Conservation (phyloP, 1,140 invertebrate genomes). For the Bilobella aurantiaca region DNA sequence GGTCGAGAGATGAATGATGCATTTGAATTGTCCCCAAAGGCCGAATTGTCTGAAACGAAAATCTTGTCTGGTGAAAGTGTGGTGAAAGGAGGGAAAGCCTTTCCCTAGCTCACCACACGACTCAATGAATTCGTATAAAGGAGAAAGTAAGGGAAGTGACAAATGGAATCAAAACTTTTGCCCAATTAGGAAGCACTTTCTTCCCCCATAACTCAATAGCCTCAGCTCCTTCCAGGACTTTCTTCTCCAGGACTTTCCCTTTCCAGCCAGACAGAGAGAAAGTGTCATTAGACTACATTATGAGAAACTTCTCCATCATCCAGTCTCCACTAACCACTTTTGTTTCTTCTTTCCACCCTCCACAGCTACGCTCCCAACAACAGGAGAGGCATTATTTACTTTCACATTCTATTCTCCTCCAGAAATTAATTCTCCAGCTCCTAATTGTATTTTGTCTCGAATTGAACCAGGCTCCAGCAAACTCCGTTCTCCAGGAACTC, state of each 20-base stretch:
- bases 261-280: neutral
- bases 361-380: no score
- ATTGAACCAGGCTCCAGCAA: neutral
- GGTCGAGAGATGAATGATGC: no score
- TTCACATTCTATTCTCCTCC: neutral
- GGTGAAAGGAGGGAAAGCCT: neutral
- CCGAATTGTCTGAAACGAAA: no score
- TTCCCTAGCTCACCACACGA: neutral
- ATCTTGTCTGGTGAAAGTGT: neutral
- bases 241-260: neutral
- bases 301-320: constrained; percentile 14
- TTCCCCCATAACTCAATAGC: constrained; percentile 8
- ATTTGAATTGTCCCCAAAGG: no score
- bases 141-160: neutral
- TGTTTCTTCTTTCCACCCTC: constrained; percentile 5
- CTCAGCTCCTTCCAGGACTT: neutral
- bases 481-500: neutral
- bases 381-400: neutral
- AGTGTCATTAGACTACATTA: constrained; percentile 29
- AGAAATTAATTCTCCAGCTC: constrained; percentile 8
- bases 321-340: constrained; percentile 1
- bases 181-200: constrained; percentile 22
- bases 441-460: constrained; percentile 15
- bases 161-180: constrained; percentile 27
- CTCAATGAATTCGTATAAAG: neutral